phyloP scores from a whole-genome alignment of 2,888 invertebrate genomes.

The Oscheius sp. region DNA sequence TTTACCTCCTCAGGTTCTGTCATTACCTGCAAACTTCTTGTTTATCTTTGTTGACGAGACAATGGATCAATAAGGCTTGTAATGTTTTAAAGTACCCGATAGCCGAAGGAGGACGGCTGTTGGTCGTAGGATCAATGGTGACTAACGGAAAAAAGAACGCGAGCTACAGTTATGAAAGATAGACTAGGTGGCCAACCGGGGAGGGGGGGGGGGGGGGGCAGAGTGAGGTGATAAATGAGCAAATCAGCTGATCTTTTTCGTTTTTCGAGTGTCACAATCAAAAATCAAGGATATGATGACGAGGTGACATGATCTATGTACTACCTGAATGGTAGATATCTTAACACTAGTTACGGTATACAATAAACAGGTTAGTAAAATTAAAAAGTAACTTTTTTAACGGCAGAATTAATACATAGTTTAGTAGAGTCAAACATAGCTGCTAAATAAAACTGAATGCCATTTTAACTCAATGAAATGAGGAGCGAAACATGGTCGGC shows the following conservation, averaged over 20 bases:
- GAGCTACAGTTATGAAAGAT: background rate
- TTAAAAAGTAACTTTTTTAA: background rate
- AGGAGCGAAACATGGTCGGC: slow-evolving; percentile 31
- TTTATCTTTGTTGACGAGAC: background rate
- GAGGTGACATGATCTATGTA: too few species aligned
- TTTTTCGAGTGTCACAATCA: too few species aligned
- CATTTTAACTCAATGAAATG: slow-evolving; percentile 16
- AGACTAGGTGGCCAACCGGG: too few species aligned
- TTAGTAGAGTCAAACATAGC: too few species aligned
- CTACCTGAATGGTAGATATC: too few species aligned
- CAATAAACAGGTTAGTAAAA: background rate
- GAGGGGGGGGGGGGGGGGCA: too few species aligned
- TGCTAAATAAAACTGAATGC: background rate
- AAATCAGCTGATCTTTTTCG: too few species aligned
- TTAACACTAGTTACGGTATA: too few species aligned
- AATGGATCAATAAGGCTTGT: slow-evolving; percentile 21
- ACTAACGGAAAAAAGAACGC: slow-evolving; percentile 5
- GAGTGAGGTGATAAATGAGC: too few species aligned
- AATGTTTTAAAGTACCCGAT: slow-evolving; percentile 25
- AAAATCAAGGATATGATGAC: too few species aligned
- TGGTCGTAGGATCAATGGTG: slow-evolving; percentile 3
- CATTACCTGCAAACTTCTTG: slow-evolving; percentile 30
- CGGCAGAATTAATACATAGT: background rate
- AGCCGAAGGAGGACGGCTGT: slow-evolving; percentile 24
- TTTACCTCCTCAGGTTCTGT: slow-evolving; percentile 40